Base-by-base conservation (phyloP, 1,140 invertebrate species). In the Eulimnadia texana region DNA sequence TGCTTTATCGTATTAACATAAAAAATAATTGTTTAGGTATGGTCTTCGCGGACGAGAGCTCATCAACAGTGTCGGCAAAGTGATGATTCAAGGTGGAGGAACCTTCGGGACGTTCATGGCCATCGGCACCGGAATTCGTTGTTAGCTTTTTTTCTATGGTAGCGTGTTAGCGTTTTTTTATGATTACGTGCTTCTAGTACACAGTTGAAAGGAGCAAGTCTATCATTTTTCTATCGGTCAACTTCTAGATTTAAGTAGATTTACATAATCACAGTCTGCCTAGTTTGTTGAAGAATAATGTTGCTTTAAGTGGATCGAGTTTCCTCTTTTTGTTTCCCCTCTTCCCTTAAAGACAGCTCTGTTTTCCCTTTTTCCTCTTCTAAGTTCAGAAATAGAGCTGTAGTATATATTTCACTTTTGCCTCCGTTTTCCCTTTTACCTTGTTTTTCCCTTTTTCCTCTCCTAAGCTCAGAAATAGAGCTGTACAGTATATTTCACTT, bases 81-180 rank as follows among this genome's bases (percentile, higher is more conserved):
- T 88, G 3, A 97, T 97, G 93, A 57, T 96, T 49, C 93, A 97
- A 79, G 90, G 91, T 65, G 94, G 93, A 58, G 93, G 91, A 57
- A 96, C 92, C 50, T 98, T 98, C 76, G 93, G 93, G 25, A 94
- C 90, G 63, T 98, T 97, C 74, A 95, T 98, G 90, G 74, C 77
- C 11, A 78, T 81, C 58, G 79, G 79, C 52, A 78, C 77, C 50
- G 79, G 73, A 33, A 78, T 81, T 28, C 66, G 79, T 54, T 81
- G 79, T 65, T 81, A 60, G 47, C 11, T 20, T 58, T 25, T 20
- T 59, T 23, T 58, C 24, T 59, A 27, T 58, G 24, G 28, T n/a
- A 58, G 33, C 50, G 22, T 22, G n/a, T 60, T 16, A 24, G 28
- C 27, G 23, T 20, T 22, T 25, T 24, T 1, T 27, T 60, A 60